A percentile compares a stretch with the other conserved stretches of the same genome.
Conservation (phyloP, 2,113 vertebrate species). For the Myotis brandtii region DNA sequence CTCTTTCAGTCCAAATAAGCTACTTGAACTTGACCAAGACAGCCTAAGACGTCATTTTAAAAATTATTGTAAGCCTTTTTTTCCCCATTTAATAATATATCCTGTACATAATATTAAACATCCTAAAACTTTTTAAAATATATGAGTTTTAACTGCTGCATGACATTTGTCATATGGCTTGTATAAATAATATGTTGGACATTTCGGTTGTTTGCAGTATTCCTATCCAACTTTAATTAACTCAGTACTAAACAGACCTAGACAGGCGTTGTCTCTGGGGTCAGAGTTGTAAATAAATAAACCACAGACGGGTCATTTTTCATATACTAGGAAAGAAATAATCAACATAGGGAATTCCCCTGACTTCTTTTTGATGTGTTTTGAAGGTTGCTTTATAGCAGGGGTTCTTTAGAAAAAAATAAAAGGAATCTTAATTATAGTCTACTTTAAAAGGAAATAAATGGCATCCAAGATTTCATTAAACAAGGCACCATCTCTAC, state of each 20-base stretch:
- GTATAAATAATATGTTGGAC: neutral
- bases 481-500: neutral
- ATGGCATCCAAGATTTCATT: constrained; percentile 32
- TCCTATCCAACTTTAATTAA: neutral
- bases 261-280: neutral
- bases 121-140: neutral
- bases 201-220: neutral
- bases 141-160: neutral
- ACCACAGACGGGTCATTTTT: neutral
- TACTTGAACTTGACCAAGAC: neutral
- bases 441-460: constrained; percentile 60
- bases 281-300: neutral
- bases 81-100: neutral
- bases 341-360: neutral
- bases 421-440: constrained; percentile 18
- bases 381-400: neutral
- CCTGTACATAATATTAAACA: neutral
- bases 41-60: neutral
- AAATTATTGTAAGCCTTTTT: neutral
- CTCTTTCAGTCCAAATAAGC: too few relatives aligned
- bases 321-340: neutral
- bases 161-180: neutral
- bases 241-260: neutral
- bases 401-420: constrained; percentile 46
- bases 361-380: constrained; percentile 35